Base-by-base conservation (phyloP, 2,797 vertebrate genomes). In the Phrynocephalus vlangalii region DNA sequence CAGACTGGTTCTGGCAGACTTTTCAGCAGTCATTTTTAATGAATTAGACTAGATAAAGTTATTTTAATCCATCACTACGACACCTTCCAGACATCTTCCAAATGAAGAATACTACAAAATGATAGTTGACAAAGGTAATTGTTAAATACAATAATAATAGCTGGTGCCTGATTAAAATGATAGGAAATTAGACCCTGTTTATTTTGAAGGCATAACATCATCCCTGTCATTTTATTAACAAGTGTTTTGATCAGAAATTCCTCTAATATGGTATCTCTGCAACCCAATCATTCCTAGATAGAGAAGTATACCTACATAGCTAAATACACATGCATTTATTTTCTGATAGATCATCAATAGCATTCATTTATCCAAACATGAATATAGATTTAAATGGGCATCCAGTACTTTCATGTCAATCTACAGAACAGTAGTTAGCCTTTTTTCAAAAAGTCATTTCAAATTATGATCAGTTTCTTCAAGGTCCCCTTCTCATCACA, bases 121-220 rank as follows among this genome's bases (percentile, higher is more conserved):
- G 38, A 88, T 80, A 44, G 30, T 81, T 73, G 38, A 83, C 1
- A 85, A 87, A 75, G 3, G 68, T 91, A 91, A 88, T 2, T n/a
- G 13, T 88, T 82, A 68, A 8, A 93, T 13, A 3, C 73, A 22
- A 60, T 33, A 33, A 2, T 60, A 60, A 56, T 73, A 83, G 33
- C 75, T 75, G 28, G 9, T 16, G 30, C 9, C 87, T 48, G 71
- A 0, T 1, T 18, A 38, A 77, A 86, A 91, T 8, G 33, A 13
- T 88, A 88, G 77, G 78, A 89, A 89, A 88, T 20, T 50, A 30
- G 67, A 8, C 67, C 60, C 70, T 20, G 16, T 93, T 91, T 91
- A 75, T 76, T 28, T 3, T 0, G 84, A 83, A n/a, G 76, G 7
- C 22, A 0, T 0, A 13, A 84, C 63, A 85, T 28, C 83, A 89